These are phyloP conservation scores for Hydropsyche tenuis DNA, from an alignment of 1,140 invertebrate genomes.

Conservation along the genomic window DNA sequence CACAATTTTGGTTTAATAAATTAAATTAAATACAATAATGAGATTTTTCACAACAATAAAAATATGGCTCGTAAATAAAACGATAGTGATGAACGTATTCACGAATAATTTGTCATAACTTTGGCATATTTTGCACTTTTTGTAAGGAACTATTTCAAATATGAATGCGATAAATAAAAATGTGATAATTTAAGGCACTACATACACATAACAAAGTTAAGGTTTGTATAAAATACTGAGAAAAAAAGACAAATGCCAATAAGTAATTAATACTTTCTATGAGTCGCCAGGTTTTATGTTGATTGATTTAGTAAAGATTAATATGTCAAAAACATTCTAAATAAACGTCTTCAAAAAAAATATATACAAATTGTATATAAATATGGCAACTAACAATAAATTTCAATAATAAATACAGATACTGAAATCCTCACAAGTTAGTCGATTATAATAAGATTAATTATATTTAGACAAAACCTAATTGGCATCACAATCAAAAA, in stretches of 20 bases:
- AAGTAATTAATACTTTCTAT: neutral
- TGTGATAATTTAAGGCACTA: conserved; percentile 5
- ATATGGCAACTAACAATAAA: conserved; percentile 17
- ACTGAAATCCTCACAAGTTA: conserved; percentile 3
- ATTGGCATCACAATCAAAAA: conserved; percentile 13
- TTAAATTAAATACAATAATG: no score
- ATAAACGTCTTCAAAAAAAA: neutral
- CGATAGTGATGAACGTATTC: no score
- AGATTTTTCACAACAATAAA: no score
- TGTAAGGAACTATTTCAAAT: neutral
- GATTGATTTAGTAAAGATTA: neutral
- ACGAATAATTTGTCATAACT: conserved; percentile 6
- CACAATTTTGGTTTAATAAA: no score
- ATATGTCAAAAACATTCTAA: no score
- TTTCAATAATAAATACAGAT: neutral
- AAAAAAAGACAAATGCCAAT: conserved; percentile 1
- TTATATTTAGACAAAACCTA: neutral
- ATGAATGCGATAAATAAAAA: neutral
- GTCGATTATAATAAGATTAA: neutral
- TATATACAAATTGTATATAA: conserved; percentile 16
- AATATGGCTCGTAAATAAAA: no score
- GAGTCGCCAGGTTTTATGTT: neutral
- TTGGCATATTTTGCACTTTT: conserved; percentile 16
- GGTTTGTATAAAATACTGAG: neutral
- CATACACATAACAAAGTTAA: neutral